Conservation (phyloP, 2,888 invertebrate species). For the Ornithoptera priamus region DNA sequence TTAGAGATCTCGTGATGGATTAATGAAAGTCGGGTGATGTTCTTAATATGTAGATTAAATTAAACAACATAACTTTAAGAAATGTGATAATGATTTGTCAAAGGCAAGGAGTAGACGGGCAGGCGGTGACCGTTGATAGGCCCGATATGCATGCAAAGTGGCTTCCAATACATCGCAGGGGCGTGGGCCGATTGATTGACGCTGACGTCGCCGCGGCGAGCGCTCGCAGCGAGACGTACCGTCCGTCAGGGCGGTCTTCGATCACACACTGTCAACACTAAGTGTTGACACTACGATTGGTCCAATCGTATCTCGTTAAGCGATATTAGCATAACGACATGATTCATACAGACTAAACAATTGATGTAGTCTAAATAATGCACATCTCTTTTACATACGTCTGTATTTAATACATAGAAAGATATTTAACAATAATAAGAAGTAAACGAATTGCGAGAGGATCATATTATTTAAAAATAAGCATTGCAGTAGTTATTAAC, state of each 20-base stretch:
- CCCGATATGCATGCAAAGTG: slow-evolving; percentile 75
- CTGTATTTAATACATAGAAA: neutral
- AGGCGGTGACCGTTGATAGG: slow-evolving; percentile 59
- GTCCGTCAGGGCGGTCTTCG: slow-evolving; percentile 66
- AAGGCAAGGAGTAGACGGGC: slow-evolving; percentile 55
- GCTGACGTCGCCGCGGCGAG: slow-evolving; percentile 67
- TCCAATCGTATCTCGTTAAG: slow-evolving; percentile 50
- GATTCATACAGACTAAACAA: neutral
- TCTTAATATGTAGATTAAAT: neutral
- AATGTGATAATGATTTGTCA: slow-evolving; percentile 63
- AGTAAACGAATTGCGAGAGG: neutral
- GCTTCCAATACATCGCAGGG: slow-evolving; percentile 72
- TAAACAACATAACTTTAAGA: slow-evolving; percentile 1
- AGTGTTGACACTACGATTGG: slow-evolving; percentile 63
- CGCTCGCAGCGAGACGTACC: slow-evolving; percentile 49
- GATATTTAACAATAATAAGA: neutral
- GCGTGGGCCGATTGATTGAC: slow-evolving; percentile 75
- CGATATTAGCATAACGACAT: slow-evolving; percentile 25
- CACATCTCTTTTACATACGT: neutral
- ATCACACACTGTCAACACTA: slow-evolving; percentile 64
- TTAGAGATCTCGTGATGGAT: no score
- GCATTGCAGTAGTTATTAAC: no score
- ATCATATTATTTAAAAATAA: neutral
- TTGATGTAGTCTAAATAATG: neutral
- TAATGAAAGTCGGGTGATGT: no score